A percentile compares a stretch with the other conserved stretches of the same genome.
phyloP scores from a whole-genome alignment of 2,113 vertebrate genomes.

The Siniperca knerii region DNA sequence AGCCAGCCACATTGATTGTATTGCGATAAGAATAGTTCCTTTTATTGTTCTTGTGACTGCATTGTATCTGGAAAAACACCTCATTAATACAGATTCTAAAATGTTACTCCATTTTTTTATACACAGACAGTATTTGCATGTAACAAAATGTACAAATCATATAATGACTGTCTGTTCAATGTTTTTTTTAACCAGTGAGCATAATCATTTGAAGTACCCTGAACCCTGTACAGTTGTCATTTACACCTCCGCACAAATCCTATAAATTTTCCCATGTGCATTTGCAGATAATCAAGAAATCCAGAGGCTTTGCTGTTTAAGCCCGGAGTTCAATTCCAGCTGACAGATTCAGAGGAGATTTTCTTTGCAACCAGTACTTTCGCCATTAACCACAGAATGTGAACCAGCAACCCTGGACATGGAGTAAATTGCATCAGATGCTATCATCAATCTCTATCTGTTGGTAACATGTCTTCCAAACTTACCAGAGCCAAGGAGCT shows the following conservation, averaged over 20 bases:
- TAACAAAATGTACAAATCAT: too few relatives aligned
- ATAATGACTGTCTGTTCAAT: not conserved
- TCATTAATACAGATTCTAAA: slow-evolving; percentile 10
- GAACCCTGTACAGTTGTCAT: slow-evolving; percentile 27
- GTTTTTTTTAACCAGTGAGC: slow-evolving; percentile 21
- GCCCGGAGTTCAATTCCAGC: slow-evolving; percentile 58
- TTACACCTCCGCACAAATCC: slow-evolving; percentile 26
- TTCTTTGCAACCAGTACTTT: slow-evolving; percentile 69
- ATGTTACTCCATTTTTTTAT: slow-evolving; percentile 1
- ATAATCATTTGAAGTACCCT: slow-evolving; percentile 36
- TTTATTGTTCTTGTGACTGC: not conserved
- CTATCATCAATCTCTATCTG: slow-evolving; percentile 80
- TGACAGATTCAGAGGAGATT: slow-evolving; percentile 69
- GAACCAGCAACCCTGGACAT: slow-evolving; percentile 73
- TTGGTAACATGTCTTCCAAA: slow-evolving; percentile 70
- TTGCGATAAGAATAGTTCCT: slow-evolving; percentile 30
- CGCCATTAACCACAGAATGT: slow-evolving; percentile 63
- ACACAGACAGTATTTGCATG: too few relatives aligned
- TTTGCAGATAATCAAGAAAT: slow-evolving; percentile 71
- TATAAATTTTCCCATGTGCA: slow-evolving; percentile 60
- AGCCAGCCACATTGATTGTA: slow-evolving; percentile 31
- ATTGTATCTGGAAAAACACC: not conserved
- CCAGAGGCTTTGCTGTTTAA: slow-evolving; percentile 56
- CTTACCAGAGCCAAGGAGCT: slow-evolving; percentile 49
- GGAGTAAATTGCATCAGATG: slow-evolving; percentile 80